Percentiles rank a stretch among this genome's conserved stretches.
These are phyloP conservation scores for Sarcophilus harrisii DNA, from an alignment of 2,797 vertebrate species.

Conservation along the genomic window DNA sequence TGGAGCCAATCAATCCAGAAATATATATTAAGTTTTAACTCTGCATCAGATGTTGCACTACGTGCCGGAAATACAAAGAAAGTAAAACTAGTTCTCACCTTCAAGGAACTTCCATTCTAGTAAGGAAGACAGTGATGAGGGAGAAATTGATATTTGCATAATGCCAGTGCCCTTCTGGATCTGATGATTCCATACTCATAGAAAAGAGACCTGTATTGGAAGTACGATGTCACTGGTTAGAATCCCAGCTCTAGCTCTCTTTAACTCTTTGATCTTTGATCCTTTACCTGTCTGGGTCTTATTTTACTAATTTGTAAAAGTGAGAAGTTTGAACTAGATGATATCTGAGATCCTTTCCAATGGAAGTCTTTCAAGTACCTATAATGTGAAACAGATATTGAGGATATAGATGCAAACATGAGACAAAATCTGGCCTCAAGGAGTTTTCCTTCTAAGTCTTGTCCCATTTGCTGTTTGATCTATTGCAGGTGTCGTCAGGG, in stretches of 20 bases:
- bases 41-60: background rate
- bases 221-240: background rate
- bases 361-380: background rate
- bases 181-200: constrained; percentile 31
- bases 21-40: background rate
- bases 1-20: background rate
- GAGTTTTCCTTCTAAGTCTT: background rate
- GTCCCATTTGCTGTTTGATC: constrained; percentile 27
- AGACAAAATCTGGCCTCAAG: background rate
- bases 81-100: background rate
- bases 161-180: constrained; percentile 40
- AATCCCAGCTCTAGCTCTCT: background rate
- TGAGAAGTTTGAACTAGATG: background rate
- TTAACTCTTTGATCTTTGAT: background rate
- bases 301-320: background rate
- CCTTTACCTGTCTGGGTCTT: background rate
- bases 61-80: background rate
- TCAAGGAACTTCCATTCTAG: background rate
- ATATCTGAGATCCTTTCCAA: background rate
- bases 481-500: constrained; percentile 1
- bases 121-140: background rate
- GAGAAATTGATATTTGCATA: constrained; percentile 1
- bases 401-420: background rate
- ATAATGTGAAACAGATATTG: background rate
- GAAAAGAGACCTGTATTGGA: background rate